Evolutionary conservation across 2,113 vertebrate genomes (phyloP).

Genomic region (Notothenia coriiceps): DNA sequence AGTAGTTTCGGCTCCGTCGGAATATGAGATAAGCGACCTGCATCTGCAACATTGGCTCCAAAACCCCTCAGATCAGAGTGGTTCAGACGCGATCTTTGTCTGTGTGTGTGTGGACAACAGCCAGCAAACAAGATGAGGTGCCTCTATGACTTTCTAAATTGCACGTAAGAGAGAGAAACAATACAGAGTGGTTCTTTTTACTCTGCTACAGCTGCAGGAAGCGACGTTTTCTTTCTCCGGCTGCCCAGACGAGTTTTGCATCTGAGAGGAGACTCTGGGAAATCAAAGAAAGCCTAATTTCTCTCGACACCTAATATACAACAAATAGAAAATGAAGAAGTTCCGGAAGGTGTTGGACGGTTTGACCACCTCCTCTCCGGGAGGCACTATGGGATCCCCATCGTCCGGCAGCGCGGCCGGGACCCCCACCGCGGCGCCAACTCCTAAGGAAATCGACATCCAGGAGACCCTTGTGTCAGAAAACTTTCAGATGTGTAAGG

Average conservation of each 20-base stretch:
- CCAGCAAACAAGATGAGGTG: slow-evolving; percentile 71
- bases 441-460: slow-evolving; percentile 90
- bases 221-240: slow-evolving; percentile 36
- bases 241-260: slow-evolving; percentile 33
- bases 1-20: slow-evolving; percentile 47
- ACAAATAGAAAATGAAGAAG: slow-evolving; percentile 92
- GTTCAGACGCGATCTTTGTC: slow-evolving; percentile 29
- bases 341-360: slow-evolving; percentile 99
- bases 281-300: slow-evolving; percentile 15
- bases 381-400: slow-evolving; percentile 83
- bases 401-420: slow-evolving; percentile 88
- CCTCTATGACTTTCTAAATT: slow-evolving; percentile 77
- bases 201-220: slow-evolving; percentile 46
- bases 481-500: slow-evolving; percentile 98
- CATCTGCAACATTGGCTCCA: slow-evolving; percentile 59
- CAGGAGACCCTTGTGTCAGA: slow-evolving; percentile 95
- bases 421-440: slow-evolving; percentile 83
- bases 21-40: slow-evolving; percentile 58
- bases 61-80: slow-evolving; percentile 24
- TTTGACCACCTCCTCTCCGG: slow-evolving; percentile 93
- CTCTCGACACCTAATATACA: not conserved
- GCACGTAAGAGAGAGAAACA: slow-evolving; percentile 64
- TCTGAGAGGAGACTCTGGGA: slow-evolving; percentile 47
- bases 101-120: slow-evolving; percentile 37
- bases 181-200: not conserved